Evolutionary conservation across 2,797 vertebrate genomes (phyloP), one percentile per base, ranked within the genome.

Genomic region (Onychomys leucogaster): DNA sequence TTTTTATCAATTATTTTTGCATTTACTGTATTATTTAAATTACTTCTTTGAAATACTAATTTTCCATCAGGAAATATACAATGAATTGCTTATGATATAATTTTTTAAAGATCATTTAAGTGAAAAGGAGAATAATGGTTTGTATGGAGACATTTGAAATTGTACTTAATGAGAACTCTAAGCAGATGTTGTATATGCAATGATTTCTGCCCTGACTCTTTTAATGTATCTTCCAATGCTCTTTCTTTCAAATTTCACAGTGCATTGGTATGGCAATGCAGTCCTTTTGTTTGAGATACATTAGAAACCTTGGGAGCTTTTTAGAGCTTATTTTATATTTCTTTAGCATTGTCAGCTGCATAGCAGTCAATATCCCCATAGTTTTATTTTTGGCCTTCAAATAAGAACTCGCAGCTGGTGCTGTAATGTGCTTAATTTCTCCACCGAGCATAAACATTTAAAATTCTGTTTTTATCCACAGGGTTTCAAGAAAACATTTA

Each of bases 391-490:
- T 92, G 96, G 96, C 94, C 89, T 97, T 95, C 77, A 83, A 82
- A 96, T 52, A 86, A 84, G 59, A 96, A 87, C 86, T 95, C 95
- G 83, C 96, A 97, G 96, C 97, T 97, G 96, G 92, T 82, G 94
- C 2, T 87, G 59, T 95, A 97, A 97, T 95, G 25, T 89, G 78
- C 89, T 94, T 97, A 97, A 95, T 97, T 97, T 96, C 82, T 95
- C 92, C 82, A 25, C 37, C 90, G 94, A 96, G 77, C n/a, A 73
- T 49, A 89, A 87, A 75, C 83, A 94, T 94, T 97, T 96, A 90
- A 83, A 92, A 91, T 93, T 96, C 91, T n/a, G 78, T 81, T 97
- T 96, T 89, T 95, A 94, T 89, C 97, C 94, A 95, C 91, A 94
- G 91, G 91, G 83, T 77, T 95, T 97, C 59, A 89, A 85, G 95